Evolutionary conservation across 2,888 invertebrate genomes (phyloP).

Genomic region (Sturmia bella): DNA sequence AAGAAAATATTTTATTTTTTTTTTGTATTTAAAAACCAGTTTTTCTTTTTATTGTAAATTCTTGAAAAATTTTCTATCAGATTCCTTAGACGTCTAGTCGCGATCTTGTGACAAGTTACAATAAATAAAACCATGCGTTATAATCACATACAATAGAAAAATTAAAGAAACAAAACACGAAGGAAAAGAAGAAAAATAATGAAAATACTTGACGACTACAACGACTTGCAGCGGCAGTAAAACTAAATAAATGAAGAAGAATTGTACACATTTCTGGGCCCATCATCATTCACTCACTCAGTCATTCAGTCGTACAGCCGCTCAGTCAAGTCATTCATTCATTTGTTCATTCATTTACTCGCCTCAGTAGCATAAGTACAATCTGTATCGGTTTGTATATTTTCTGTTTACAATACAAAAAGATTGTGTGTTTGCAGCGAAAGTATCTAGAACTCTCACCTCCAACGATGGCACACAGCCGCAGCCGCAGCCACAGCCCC

Average conservation of each 20-base stretch:
- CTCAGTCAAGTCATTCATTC: slow-evolving; percentile 21
- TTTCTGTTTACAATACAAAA: slow-evolving; percentile 51
- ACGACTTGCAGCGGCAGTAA: slow-evolving; percentile 68
- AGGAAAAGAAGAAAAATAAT: slow-evolving; percentile 10
- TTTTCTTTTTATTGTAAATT: slow-evolving; percentile 53
- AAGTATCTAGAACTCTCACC: slow-evolving; percentile 79
- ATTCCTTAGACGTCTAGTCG: slow-evolving; percentile 66
- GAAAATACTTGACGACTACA: slow-evolving; percentile 52
- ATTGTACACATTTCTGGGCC: slow-evolving; percentile 60
- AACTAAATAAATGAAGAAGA: slow-evolving; percentile 64
- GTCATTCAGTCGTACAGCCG: slow-evolving; percentile 7
- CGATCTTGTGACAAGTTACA: slow-evolving; percentile 50
- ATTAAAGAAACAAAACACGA: neutral
- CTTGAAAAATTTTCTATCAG: slow-evolving; percentile 32
- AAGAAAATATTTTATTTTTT: too few relatives aligned
- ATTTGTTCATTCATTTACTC: slow-evolving; percentile 43
- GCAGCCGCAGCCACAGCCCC: too few relatives aligned
- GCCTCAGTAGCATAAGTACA: slow-evolving; percentile 28
- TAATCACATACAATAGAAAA: slow-evolving; percentile 31
- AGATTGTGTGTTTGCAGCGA: slow-evolving; percentile 71
- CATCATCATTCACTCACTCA: slow-evolving; percentile 54
- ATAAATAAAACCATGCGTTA: slow-evolving; percentile 50
- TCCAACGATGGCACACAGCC: slow-evolving; percentile 41
- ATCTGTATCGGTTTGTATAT: slow-evolving; percentile 5
- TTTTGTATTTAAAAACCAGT: neutral